A percentile compares a stretch with the other conserved stretches of the same genome.
These are phyloP conservation scores for Drosophila quinaria DNA, from an alignment of 2,888 invertebrate species.

Conservation along the genomic window DNA sequence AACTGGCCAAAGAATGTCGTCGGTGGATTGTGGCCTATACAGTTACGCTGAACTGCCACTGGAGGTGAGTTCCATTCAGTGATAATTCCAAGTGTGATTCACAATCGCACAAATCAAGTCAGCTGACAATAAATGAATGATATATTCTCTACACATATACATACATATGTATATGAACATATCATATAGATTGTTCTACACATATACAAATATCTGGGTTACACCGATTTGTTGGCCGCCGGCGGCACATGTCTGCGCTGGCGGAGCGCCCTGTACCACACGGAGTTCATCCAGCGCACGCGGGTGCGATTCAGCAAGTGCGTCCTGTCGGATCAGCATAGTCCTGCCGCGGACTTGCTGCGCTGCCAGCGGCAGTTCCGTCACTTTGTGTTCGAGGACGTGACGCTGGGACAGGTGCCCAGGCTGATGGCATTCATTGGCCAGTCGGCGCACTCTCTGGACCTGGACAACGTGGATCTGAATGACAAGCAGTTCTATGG, in stretches of 20 bases:
- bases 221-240: constrained; percentile 89
- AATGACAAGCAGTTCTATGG: constrained; percentile 88
- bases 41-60: constrained; percentile 84
- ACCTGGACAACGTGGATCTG: constrained; percentile 88
- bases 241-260: constrained; percentile 89
- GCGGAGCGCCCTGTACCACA: constrained; percentile 89
- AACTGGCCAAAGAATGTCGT: constrained; percentile 45
- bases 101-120: constrained; percentile 43
- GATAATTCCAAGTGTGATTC: constrained; percentile 52
- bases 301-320: constrained; percentile 81
- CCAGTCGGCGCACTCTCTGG: constrained; percentile 87
- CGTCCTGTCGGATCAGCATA: constrained; percentile 79
- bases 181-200: constrained; percentile 89
- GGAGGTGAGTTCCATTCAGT: constrained; percentile 76
- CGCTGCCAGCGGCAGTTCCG: constrained; percentile 77
- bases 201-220: constrained; percentile 88
- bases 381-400: constrained; percentile 81
- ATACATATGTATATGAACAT: no score
- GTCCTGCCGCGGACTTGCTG: constrained; percentile 78
- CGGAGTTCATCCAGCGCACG: constrained; percentile 85
- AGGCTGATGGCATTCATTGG: constrained; percentile 88
- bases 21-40: constrained; percentile 44
- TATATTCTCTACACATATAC: constrained; percentile 86
- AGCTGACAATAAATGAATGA: constrained; percentile 58
- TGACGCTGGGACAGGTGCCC: constrained; percentile 83